Conservation (phyloP, 2,113 vertebrate genomes). For the Pachycephala philippinensis region DNA sequence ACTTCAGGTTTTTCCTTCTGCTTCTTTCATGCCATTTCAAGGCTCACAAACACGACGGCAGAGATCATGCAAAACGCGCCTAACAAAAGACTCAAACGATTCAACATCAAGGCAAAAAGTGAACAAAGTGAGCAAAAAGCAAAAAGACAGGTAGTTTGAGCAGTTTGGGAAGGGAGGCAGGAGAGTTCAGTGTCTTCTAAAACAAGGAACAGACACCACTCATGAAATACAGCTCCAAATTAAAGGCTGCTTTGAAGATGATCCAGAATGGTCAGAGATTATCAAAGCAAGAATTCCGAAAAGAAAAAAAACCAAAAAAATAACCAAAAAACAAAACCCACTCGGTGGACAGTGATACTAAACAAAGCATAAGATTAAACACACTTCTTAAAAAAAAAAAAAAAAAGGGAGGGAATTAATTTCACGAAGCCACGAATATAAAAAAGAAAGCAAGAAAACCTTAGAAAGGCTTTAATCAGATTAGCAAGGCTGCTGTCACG, state of each 20-base stretch:
- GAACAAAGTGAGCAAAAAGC: not conserved
- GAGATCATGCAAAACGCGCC: not conserved
- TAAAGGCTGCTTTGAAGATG: slow-evolving; percentile 30
- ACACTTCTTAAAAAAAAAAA: not conserved
- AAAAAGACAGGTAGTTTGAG: not conserved
- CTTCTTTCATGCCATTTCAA: not conserved
- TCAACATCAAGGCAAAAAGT: not conserved
- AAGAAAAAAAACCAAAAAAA: not conserved
- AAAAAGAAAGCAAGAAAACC: not conserved
- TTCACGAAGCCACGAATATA: not conserved
- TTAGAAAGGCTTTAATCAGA: not conserved
- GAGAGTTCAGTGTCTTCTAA: not conserved
- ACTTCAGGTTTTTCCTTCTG: not conserved
- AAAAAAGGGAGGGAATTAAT: not conserved
- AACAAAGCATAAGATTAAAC: slow-evolving; percentile 5
- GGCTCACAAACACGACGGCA: not conserved
- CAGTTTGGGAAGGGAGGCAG: not conserved
- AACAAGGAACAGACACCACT: not conserved
- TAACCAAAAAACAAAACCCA: not conserved
- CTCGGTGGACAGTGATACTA: not conserved
- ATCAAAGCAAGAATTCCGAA: slow-evolving; percentile 36
- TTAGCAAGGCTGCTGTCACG: not conserved
- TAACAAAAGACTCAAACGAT: not conserved
- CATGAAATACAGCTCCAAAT: slow-evolving; percentile 3
- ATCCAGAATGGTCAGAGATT: slow-evolving; percentile 27